phyloP scores from a whole-genome alignment of 2,113 vertebrate genomes.

The Oryzias woworae region DNA sequence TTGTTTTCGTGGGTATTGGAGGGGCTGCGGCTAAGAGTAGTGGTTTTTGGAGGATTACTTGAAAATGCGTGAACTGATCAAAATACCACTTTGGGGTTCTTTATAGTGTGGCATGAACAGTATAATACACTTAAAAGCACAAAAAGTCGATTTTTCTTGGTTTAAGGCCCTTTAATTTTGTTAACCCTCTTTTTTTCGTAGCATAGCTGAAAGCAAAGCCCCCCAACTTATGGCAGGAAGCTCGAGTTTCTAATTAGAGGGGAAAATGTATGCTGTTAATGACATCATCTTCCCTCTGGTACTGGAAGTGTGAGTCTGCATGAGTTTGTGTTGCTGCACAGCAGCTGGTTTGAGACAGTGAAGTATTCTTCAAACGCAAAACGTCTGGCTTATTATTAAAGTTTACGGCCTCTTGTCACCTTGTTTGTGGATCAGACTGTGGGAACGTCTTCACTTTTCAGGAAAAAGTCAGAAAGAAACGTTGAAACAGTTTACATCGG shows the following conservation, averaged over 20 bases:
- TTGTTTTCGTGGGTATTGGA: no score
- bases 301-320: slow-evolving; percentile 27
- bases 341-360: slow-evolving; percentile 70
- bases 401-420: slow-evolving; percentile 59
- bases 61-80: no score
- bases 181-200: slow-evolving; percentile 46
- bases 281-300: slow-evolving; percentile 72
- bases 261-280: slow-evolving; percentile 55
- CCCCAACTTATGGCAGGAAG: slow-evolving; percentile 55
- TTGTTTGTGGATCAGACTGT: slow-evolving; percentile 36
- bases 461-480: slow-evolving; percentile 20
- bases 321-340: slow-evolving; percentile 31
- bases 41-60: no score
- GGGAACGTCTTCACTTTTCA: slow-evolving; percentile 55
- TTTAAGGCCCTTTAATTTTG: slow-evolving; percentile 22
- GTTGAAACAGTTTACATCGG: slow-evolving; percentile 7
- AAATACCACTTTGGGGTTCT: no score
- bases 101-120: no score
- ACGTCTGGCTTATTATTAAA: slow-evolving; percentile 62
- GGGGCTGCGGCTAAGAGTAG: no score
- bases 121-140: no score
- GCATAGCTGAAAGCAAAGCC: slow-evolving; percentile 45
- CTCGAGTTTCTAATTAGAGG: slow-evolving; percentile 76
- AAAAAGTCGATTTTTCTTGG: no score
- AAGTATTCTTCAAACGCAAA: slow-evolving; percentile 59